phyloP scores from a whole-genome alignment of 2,888 invertebrate genomes.

The Spilosoma lubricipeda region DNA sequence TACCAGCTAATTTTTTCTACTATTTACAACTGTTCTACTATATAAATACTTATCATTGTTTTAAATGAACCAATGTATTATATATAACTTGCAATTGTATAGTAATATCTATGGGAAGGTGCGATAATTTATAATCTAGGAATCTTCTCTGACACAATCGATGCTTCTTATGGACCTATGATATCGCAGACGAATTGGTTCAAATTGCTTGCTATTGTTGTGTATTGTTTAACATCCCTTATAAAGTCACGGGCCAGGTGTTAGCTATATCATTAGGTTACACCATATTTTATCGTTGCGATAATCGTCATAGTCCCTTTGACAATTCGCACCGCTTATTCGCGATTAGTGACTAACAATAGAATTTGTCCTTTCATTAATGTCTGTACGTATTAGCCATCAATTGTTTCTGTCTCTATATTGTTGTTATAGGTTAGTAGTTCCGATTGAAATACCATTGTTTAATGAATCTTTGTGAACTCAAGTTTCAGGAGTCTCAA shows the following conservation, averaged over 20 bases:
- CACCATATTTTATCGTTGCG: slow-evolving; percentile 40
- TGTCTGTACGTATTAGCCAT: slow-evolving; percentile 18
- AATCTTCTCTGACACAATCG: not conserved
- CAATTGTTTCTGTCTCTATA: slow-evolving; percentile 1
- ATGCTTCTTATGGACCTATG: not conserved
- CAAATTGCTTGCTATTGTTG: slow-evolving; percentile 20
- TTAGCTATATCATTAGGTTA: slow-evolving; percentile 52
- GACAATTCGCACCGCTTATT: slow-evolving; percentile 69
- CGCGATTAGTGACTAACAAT: slow-evolving; percentile 70
- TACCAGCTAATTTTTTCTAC: no score
- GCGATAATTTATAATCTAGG: not conserved
- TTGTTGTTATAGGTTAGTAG: slow-evolving; percentile 23
- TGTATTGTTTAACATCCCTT: slow-evolving; percentile 38
- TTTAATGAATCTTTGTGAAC: slow-evolving; percentile 1
- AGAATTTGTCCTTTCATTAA: slow-evolving; percentile 69
- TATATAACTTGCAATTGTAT: no score
- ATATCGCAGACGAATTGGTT: slow-evolving; percentile 18
- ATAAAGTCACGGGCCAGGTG: slow-evolving; percentile 48
- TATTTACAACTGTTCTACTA: no score
- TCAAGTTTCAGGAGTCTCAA: not conserved
- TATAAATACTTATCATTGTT: not conserved
- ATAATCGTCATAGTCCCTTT: slow-evolving; percentile 64
- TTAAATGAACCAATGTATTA: not conserved
- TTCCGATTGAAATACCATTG: not conserved
- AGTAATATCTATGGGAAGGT: no score